Percentiles rank a stretch among this genome's conserved stretches.
Evolutionary conservation across 2,888 invertebrate genomes (phyloP).

Genomic region (Hydroisotoma schaefferi): DNA sequence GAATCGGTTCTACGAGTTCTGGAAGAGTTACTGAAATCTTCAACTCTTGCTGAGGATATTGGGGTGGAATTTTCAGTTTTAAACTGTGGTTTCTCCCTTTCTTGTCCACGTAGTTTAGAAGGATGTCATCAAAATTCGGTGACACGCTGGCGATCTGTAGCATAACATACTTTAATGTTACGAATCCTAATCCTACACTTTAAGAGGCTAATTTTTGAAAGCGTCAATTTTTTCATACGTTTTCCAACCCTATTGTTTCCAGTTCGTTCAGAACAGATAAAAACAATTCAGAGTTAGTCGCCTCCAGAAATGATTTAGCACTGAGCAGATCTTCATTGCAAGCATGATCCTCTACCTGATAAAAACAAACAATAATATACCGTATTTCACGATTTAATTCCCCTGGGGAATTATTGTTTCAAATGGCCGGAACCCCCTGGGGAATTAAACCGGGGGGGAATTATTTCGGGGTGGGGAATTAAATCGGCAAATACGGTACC

Average conservation of each 20-base stretch:
- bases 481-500: neutral
- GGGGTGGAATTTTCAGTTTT: conserved; percentile 21
- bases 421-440: no score
- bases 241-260: conserved; percentile 29
- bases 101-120: conserved; percentile 22
- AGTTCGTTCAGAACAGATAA: conserved; percentile 25
- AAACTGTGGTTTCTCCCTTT: conserved; percentile 27
- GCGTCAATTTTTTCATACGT: no score
- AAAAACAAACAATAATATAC: no score
- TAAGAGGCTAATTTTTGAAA: no score
- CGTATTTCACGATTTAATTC: no score
- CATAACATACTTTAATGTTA: neutral
- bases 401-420: no score
- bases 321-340: neutral
- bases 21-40: conserved; percentile 28
- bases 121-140: conserved; percentile 24
- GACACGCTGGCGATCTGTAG: conserved; percentile 30
- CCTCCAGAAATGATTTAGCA: neutral
- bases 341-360: neutral
- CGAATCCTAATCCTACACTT: neutral
- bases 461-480: no score
- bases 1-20: neutral
- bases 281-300: neutral
- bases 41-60: conserved; percentile 24
- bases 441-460: no score